Evolutionary conservation across 2,113 vertebrate genomes (phyloP), one percentile per base, ranked within the genome.

Genomic region (Cercopithecus mona): DNA sequence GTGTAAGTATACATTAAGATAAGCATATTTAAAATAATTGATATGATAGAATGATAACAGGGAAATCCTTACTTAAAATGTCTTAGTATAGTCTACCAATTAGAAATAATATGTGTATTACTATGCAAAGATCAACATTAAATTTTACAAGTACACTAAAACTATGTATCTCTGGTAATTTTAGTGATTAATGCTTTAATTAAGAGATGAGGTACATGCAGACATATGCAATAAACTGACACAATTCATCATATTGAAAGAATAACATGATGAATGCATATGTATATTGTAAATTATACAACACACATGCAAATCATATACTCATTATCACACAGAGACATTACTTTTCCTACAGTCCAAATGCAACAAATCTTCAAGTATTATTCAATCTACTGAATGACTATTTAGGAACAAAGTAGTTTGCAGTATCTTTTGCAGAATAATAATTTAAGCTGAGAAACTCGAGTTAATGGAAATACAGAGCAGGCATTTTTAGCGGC

Each of bases 121-220:
- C 95, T 97, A 97, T 97, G 93, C 97, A 98, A 96, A 95, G 90
- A 97, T 97, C 92, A 96, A 98, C 83, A 38, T 90, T 98, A 98
- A 97, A 97, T 98, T 98, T 92, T 96, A 96, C 96, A 97, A 98
- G 90, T 98, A 97, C 61, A 95, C 96, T 88, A 92, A 96, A 97
- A 94, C 92, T 94, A 95, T 20, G 1, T 88, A 98, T 97, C 95
- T 96, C 96, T 96, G 90, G 96, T 97, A 97, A 97, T 98, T 98
- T 98, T 91, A 96, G 94, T 97, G 98, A 98, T 97, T 97, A 98
- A 98, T 97, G 97, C 90, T 97, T 98, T 97, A 98, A 98, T 98
- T 98, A 98, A 97, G 97, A 97, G 97, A 97, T 97, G 97, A 97
- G 92, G 93, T 97, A 92, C 97, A 92, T 95, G 79, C 92, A 97